These are phyloP conservation scores for Sternotherus odoratus DNA, from an alignment of 2,797 vertebrate genomes.

Conservation along the genomic window DNA sequence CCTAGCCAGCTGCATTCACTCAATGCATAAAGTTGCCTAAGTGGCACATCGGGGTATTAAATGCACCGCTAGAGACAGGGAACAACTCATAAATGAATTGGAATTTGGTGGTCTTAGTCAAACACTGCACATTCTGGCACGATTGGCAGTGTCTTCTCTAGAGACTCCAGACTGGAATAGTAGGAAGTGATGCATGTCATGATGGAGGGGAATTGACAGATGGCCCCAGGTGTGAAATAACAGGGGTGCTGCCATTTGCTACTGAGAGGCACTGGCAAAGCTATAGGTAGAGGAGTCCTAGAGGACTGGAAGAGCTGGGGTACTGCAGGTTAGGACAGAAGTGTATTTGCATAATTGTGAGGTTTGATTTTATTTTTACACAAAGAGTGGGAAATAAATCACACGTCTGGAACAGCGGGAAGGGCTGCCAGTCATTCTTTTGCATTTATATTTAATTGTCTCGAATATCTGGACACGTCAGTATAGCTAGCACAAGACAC, in stretches of 20 bases:
- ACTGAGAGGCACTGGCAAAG: rapidly evolving
- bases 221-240: not conserved
- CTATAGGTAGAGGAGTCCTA: rapidly evolving
- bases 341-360: rapidly evolving
- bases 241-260: not conserved
- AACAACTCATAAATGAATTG: not conserved
- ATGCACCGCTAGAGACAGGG: not conserved
- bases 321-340: not conserved
- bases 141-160: not conserved
- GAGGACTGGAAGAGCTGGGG: not conserved
- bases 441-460: not conserved
- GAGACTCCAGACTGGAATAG: not conserved
- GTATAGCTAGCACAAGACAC: slow-evolving; percentile 1
- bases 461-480: slow-evolving; percentile 4
- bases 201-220: not conserved
- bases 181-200: rapidly evolving
- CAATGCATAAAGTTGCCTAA: not conserved
- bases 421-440: slow-evolving; percentile 10
- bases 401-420: slow-evolving; percentile 53
- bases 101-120: not conserved
- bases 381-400: not conserved
- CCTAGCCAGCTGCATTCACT: not conserved
- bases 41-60: not conserved
- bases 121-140: rapidly evolving
- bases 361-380: not conserved